Conservation (phyloP, 2,888 invertebrate genomes). For the Acrobeloides nanus region DNA sequence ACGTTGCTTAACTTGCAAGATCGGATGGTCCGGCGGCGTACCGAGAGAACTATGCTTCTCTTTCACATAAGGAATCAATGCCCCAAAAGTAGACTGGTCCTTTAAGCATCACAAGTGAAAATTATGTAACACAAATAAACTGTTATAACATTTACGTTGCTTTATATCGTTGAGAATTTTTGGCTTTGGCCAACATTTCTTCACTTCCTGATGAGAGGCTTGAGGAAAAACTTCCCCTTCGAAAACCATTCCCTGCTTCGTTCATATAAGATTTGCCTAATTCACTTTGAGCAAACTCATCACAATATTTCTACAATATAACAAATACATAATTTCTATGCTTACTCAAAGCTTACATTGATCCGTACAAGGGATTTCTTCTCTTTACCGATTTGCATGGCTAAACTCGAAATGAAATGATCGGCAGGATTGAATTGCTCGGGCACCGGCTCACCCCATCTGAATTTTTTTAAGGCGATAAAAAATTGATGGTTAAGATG, state of each 20-base stretch:
- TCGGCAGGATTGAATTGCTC: conserved; percentile 54
- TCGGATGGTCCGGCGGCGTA: too few relatives aligned
- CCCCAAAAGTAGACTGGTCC: too few relatives aligned
- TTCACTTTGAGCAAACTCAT: conserved; percentile 21
- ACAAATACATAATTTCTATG: neutral
- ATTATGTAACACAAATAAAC: conserved; percentile 1
- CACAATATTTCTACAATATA: conserved; percentile 35
- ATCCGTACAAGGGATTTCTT: conserved; percentile 4
- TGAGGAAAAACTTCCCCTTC: conserved; percentile 5
- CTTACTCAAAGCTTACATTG: conserved; percentile 9
- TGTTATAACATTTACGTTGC: conserved; percentile 30
- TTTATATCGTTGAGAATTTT: conserved; percentile 22
- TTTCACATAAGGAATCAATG: too few relatives aligned
- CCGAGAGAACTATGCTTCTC: too few relatives aligned
- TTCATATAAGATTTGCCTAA: too few relatives aligned
- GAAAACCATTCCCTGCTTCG: neutral
- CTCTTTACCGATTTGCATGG: conserved; percentile 21
- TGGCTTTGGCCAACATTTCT: conserved; percentile 1
- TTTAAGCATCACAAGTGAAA: neutral
- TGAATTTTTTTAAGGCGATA: too few relatives aligned
- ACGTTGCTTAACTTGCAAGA: too few relatives aligned
- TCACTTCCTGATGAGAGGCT: conserved; percentile 9
- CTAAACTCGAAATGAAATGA: conserved; percentile 53
- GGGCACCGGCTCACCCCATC: conserved; percentile 45
- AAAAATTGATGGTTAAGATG: neutral